phyloP scores from a whole-genome alignment of 2,113 vertebrate species.

The Gobiocypris rarus region DNA sequence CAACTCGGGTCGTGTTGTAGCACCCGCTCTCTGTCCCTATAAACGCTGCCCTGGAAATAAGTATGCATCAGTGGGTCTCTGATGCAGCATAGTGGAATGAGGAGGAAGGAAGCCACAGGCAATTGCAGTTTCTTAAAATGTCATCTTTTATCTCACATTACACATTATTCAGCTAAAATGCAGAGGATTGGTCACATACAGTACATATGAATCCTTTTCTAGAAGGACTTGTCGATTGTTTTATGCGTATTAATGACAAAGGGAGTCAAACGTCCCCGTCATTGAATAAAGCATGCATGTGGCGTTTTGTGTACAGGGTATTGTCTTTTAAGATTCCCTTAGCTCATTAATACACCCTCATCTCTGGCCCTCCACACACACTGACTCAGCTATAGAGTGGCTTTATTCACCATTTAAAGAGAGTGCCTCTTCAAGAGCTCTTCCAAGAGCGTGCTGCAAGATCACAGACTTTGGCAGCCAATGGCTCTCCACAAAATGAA shows the following conservation, averaged over 20 bases:
- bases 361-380: slow-evolving; percentile 6
- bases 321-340: slow-evolving; percentile 21
- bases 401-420: slow-evolving; percentile 39
- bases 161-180: background rate
- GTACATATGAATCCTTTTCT: background rate
- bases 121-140: slow-evolving; percentile 11
- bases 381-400: slow-evolving; percentile 1
- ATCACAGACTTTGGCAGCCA: slow-evolving; percentile 31
- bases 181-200: background rate
- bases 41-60: background rate
- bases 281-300: background rate
- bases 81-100: slow-evolving; percentile 5
- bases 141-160: slow-evolving; percentile 22
- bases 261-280: background rate
- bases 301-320: background rate
- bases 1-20: background rate
- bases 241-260: slow-evolving; percentile 1
- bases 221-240: background rate
- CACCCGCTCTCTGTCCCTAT: background rate
- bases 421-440: slow-evolving; percentile 25
- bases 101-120: slow-evolving; percentile 21
- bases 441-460: slow-evolving; percentile 12
- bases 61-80: background rate
- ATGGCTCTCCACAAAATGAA: slow-evolving; percentile 16
- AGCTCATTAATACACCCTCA: slow-evolving; percentile 17